Percentiles rank a stretch among this genome's conserved stretches.
Evolutionary conservation across 2,888 invertebrate species (phyloP).

Genomic region (Phymatocera aterrima): DNA sequence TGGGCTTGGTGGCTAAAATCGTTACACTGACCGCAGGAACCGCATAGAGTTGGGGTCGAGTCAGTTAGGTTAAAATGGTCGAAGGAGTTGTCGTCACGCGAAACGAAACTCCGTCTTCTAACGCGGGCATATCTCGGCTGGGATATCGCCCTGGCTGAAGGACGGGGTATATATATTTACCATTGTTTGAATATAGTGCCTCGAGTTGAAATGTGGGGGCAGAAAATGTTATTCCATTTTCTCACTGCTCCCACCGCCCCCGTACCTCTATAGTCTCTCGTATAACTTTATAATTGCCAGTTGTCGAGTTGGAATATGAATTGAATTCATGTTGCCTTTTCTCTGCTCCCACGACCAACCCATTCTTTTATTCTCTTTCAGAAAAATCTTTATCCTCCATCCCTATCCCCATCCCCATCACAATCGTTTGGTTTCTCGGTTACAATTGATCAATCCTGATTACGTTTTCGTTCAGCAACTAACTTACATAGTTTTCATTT

Average conservation of each 20-base stretch:
- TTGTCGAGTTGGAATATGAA: conserved; percentile 40
- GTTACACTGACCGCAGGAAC: conserved; percentile 44
- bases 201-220: conserved; percentile 1
- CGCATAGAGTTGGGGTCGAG: conserved; percentile 38
- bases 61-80: conserved; percentile 42
- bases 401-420: background rate
- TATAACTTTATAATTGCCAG: conserved; percentile 48
- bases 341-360: background rate
- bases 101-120: conserved; percentile 38
- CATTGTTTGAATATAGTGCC: conserved; percentile 14
- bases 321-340: conserved; percentile 42
- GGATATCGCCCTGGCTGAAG: conserved; percentile 13
- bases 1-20: conserved; percentile 43
- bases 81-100: conserved; percentile 44
- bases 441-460: conserved; percentile 17
- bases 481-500: background rate
- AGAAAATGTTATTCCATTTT: conserved; percentile 45
- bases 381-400: background rate
- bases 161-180: background rate
- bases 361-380: conserved; percentile 25
- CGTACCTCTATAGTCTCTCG: background rate
- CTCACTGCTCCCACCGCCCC: background rate
- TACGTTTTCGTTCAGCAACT: conserved; percentile 11
- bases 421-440: background rate
- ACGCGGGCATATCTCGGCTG: conserved; percentile 17